Base-by-base conservation (phyloP, 2,888 invertebrate genomes). In the Bombyx huttoni region DNA sequence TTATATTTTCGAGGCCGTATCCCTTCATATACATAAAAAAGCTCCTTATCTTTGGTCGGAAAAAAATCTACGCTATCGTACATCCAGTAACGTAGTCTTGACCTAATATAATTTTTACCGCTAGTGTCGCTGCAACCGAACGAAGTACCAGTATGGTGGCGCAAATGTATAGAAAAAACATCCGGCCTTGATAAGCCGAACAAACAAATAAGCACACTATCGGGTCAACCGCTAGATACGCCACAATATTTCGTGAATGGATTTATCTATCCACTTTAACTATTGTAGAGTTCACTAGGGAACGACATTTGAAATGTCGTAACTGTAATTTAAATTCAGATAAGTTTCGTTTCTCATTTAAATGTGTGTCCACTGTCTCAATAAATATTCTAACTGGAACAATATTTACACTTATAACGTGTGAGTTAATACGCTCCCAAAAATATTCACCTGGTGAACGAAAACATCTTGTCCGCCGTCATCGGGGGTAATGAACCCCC, bases 401-500 rank as follows among this genome's bases (percentile, higher is more conserved):
- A 45, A 48, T 46, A 48, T 47, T 8, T 49, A 49, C n/a, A 13
- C 14, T 8, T 40, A 13, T 13, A 34, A 35, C 45, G 46, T 13
- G 13, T 34, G 40, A 10, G 40, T 40, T 34, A 46, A 46, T 13
- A n/a, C 24, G 13, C 45, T 46, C 34, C 45, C 48, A 40, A 46
- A 49, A 52, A 52, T 53, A 62, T 61, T 82, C 89, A 96, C 97
- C 93, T 97, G 97, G 88, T 97, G 97, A 55, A 97, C 97, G 78
- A 97, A 97, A 57, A 97, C 96, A 78, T 97, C 97, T 79, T 94
- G 94, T 8, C 94, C 93, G 48, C 95, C 95, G 78, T 97, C 96
- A 68, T 95, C 93, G 49, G 96, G 96, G 58, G 96, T 96, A 73
- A 97, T 93, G 85, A 97, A 97, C 58, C 97, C 97, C 95, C 96